Conservation (phyloP, 2,113 vertebrate genomes). For the Rhinopithecus roxellana region DNA sequence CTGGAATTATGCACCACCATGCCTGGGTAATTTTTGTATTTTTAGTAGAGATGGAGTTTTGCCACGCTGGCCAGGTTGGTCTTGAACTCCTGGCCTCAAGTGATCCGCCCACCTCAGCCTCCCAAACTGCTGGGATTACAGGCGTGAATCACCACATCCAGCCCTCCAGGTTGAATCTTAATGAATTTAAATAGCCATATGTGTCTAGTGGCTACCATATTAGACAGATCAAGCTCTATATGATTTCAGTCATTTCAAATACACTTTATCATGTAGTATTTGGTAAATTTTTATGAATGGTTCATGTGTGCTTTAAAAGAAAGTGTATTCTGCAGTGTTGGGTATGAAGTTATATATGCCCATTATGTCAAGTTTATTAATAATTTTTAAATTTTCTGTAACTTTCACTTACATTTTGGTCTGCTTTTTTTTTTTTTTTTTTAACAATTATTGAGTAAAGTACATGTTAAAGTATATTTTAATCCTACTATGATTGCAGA, state of each 20-base stretch:
- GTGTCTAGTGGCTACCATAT: not conserved
- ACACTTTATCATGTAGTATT: not conserved
- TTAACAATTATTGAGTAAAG: not conserved
- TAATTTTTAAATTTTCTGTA: slow-evolving; percentile 5
- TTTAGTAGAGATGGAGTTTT: too few species aligned
- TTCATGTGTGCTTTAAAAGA: not conserved
- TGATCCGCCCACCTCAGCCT: too few species aligned
- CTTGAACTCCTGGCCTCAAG: too few species aligned
- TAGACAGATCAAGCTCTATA: not conserved
- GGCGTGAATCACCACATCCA: too few species aligned
- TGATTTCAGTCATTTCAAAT: not conserved
- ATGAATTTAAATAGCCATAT: not conserved
- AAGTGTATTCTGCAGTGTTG: not conserved
- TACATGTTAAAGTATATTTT: not conserved
- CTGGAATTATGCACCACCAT: too few species aligned
- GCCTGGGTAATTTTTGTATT: too few species aligned
- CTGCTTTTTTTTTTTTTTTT: not conserved
- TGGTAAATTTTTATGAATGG: not conserved
- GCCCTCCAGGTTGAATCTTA: not conserved
- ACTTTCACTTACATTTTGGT: not conserved
- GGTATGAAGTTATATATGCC: not conserved
- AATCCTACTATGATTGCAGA: not conserved
- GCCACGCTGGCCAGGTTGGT: too few species aligned
- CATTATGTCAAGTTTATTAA: not conserved
- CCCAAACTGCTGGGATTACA: too few species aligned